Evolutionary conservation across 2,797 vertebrate genomes (phyloP), one percentile per base, ranked within the genome.

Genomic region (Knipowitschia caucasica): DNA sequence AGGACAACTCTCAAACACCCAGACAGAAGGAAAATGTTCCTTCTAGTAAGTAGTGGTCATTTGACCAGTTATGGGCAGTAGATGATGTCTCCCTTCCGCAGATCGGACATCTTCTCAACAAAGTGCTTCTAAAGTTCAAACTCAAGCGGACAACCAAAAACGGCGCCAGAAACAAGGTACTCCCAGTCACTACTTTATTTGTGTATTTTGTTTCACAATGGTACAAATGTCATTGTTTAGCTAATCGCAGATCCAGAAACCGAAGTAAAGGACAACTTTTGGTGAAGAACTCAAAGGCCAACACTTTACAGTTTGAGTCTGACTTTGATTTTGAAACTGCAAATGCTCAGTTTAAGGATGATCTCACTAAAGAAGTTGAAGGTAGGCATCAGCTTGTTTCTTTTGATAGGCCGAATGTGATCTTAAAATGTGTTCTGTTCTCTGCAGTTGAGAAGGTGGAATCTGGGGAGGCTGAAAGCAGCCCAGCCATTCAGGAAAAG

Each of bases 301-400:
- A 81, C 6, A 88, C 84, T 1, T 89, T 99, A 73, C 94, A 93
- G 82, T 99, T 99, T 78, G 97, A 99, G 75, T 92, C 94, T 0
- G 97, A 99, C 80, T 99, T 98, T 86, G 97, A 99, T 68, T 99
- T 99, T 83, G 97, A 99, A 90, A 95, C 88, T 5, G 96, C 97
- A 59, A 98, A 99, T 47, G 95, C 96, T 65, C 94, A 96, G 63
- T 99, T 99, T 84, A 95, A 94, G 67, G 94, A 98, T 52, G 93
- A 96, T 21, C 89, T 99, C 14, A 92, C 92, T 46, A 97, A 95
- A 76, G 93, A 95, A 56, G 89, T 91, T 63, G 90, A 91, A 75
- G 93, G 94, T 86, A 88, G 84, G 73, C 84, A 91, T n/a, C 4
- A 6, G 9, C 29, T 21, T 7, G 21, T 10, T 21, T 1, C 10